Percentiles rank a stretch among this genome's conserved stretches.
Evolutionary conservation across 2,797 vertebrate species (phyloP).

Genomic region (Takifugu ocellatus): DNA sequence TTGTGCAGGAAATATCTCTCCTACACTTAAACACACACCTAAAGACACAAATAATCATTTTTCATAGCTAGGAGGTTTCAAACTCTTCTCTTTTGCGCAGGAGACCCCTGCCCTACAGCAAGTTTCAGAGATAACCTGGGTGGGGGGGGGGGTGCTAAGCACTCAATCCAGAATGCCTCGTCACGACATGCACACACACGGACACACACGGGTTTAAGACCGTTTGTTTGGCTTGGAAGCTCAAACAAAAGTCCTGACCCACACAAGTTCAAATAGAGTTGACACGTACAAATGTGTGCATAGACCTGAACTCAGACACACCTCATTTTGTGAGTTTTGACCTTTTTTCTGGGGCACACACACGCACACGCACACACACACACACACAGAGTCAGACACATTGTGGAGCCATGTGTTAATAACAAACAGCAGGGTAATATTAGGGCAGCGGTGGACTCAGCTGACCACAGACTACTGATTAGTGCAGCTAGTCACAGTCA

Average conservation of each 20-base stretch:
- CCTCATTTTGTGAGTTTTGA: background rate
- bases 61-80: too few relatives aligned
- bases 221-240: slow-evolving; percentile 32
- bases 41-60: slow-evolving; percentile 1
- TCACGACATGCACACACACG: slow-evolving; percentile 18
- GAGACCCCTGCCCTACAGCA: slow-evolving; percentile 30
- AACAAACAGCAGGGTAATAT: slow-evolving; percentile 70
- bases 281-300: slow-evolving; percentile 11
- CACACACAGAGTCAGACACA: background rate
- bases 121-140: slow-evolving; percentile 24
- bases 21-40: background rate
- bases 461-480: slow-evolving; percentile 69
- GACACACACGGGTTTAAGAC: slow-evolving; percentile 25
- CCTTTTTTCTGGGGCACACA: slow-evolving; percentile 20
- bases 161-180: slow-evolving; percentile 8
- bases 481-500: slow-evolving; percentile 66
- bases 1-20: background rate
- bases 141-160: background rate
- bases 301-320: slow-evolving; percentile 1
- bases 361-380: slow-evolving; percentile 6
- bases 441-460: slow-evolving; percentile 43
- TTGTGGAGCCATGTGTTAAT: slow-evolving; percentile 51
- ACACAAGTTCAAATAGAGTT: slow-evolving; percentile 50
- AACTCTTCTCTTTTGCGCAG: too few relatives aligned
- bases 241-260: slow-evolving; percentile 31